These are phyloP conservation scores for Hydropotes inermis DNA, from an alignment of 2,113 vertebrate species.

Conservation along the genomic window DNA sequence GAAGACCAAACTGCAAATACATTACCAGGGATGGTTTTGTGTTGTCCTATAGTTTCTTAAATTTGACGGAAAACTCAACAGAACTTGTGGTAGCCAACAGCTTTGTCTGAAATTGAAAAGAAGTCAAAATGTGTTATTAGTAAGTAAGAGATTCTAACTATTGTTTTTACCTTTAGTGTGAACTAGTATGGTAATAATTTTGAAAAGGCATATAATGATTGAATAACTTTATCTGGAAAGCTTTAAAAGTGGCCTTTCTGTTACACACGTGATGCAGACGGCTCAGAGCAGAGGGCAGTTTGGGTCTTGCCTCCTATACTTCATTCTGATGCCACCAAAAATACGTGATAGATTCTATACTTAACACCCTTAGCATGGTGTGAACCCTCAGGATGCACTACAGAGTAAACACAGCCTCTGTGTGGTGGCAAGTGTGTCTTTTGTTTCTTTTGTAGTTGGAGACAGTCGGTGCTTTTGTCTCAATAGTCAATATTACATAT, in stretches of 20 bases:
- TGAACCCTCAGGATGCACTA: slow-evolving; percentile 8
- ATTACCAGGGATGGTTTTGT: slow-evolving; percentile 53
- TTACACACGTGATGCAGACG: background rate
- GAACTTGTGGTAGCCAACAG: background rate
- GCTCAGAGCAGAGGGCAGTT: background rate
- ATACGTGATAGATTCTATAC: background rate
- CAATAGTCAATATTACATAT: background rate
- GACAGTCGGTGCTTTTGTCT: background rate
- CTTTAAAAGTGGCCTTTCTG: slow-evolving; percentile 80
- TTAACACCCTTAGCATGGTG: background rate
- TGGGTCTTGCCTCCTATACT: background rate
- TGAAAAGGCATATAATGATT: slow-evolving; percentile 57
- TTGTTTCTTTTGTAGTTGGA: background rate
- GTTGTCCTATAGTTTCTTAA: slow-evolving; percentile 37
- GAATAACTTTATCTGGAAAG: slow-evolving; percentile 52
- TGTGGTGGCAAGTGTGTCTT: background rate
- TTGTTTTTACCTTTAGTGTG: slow-evolving; percentile 6
- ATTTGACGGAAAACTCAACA: slow-evolving; percentile 38
- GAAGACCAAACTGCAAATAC: slow-evolving; percentile 64
- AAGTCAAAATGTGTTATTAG: background rate
- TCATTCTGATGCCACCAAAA: slow-evolving; percentile 28
- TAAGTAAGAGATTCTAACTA: background rate
- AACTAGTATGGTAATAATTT: background rate
- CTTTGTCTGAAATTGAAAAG: slow-evolving; percentile 41
- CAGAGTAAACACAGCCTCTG: background rate